Base-by-base conservation (phyloP, 2,113 vertebrate species). In the Osmerus mordax region DNA sequence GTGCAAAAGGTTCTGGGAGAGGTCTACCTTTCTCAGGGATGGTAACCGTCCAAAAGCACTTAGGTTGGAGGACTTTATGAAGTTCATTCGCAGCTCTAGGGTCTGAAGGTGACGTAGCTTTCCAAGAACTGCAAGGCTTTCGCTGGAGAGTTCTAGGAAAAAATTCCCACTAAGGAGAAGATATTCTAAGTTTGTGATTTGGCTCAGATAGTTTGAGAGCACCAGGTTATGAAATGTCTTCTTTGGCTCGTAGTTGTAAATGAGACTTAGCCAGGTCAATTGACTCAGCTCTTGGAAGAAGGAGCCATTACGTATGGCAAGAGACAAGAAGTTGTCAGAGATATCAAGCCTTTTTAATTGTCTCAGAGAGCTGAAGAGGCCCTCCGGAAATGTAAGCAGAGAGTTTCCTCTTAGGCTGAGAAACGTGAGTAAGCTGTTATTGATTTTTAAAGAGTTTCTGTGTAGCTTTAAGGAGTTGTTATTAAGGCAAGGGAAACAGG, bases 361-460 rank as follows among this genome's bases (percentile, higher is more conserved):
- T 18, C 47, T 82, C 25, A 94, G 74, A 0, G 85, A 69, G 29
- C 2, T 36, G 65, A 94, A 94, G 52, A 94, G 67, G 53, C 82
- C 79, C 19, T 66, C 16, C n/a, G 91, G 87, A 32, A 93, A 67
- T 6, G 67, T 84, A 51, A 15, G 78, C 14, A 94, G 79, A 14
- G 93, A 94, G 83, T 94, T 94, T 62, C 93, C 93, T 65, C 89
- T 85, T 6, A 94, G 81, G 59, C 83, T 91, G 2, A 94, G 73
- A 61, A 5, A 73, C 2, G 6, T 54, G 25, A 94, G 83, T 5
- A 86, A 86, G 72, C 90, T 86, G 28, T 70, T 85, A 47, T 87
- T 71, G 23, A 81, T 67, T 55, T 78, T 79, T 14, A 94, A 82
- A 2, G 89, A 86, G 5, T 82, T 76, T 23, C 67, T 47, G 59